These are phyloP conservation scores for Linyphia triangularis DNA, from an alignment of 2,888 invertebrate genomes.

Conservation along the genomic window DNA sequence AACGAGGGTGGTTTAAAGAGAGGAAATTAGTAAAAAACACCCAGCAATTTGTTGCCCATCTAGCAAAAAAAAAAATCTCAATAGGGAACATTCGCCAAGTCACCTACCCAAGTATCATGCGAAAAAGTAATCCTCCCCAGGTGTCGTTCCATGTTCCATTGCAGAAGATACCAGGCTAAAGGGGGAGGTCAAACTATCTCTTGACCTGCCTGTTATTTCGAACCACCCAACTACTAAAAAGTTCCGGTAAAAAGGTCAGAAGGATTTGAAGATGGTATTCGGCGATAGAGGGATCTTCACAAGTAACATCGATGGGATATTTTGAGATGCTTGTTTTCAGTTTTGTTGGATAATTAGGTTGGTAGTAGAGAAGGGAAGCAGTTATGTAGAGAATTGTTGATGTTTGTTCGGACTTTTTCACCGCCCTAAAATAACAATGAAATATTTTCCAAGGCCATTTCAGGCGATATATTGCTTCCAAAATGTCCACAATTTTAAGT, in stretches of 20 bases:
- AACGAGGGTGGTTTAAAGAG: conserved; percentile 39
- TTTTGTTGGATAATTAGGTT: neutral
- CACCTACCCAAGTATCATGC: conserved; percentile 48
- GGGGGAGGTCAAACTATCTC: conserved; percentile 34
- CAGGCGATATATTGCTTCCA: too few species aligned
- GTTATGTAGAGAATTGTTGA: too few species aligned
- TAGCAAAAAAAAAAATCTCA: neutral
- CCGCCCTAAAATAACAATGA: too few species aligned
- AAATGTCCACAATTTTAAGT: too few species aligned
- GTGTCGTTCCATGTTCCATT: neutral
- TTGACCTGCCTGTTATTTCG: conserved; percentile 43
- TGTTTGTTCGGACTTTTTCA: too few species aligned
- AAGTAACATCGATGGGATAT: neutral
- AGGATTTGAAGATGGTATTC: conserved; percentile 17
- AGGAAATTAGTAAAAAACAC: conserved; percentile 63
- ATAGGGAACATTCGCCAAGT: neutral
- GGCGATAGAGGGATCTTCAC: conserved; percentile 5
- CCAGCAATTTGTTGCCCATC: conserved; percentile 44
- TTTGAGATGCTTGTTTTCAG: neutral
- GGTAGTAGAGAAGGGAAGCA: too few species aligned
- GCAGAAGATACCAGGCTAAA: conserved; percentile 7
- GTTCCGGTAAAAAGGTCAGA: conserved; percentile 25
- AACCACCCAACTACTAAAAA: conserved; percentile 50
- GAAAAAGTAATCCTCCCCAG: conserved; percentile 4
- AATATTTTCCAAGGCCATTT: too few species aligned